Conservation (phyloP, 2,888 invertebrate genomes). For the Eilema depressum region DNA sequence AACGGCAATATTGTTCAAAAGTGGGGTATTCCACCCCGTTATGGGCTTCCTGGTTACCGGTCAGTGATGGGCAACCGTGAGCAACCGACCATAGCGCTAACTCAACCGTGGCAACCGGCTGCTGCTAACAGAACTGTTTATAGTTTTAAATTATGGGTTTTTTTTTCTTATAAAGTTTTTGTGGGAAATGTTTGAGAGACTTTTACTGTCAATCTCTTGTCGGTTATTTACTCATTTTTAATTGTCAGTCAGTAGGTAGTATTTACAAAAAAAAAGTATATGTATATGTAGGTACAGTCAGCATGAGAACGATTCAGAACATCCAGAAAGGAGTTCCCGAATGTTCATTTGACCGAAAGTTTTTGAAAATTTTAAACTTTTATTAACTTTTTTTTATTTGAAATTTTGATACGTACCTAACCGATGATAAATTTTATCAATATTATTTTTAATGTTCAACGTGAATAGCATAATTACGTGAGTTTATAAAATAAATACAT, state of each 20-base stretch:
- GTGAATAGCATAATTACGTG: background rate
- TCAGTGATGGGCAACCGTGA: constrained; percentile 48
- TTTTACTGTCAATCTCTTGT: constrained; percentile 34
- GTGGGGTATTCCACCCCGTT: constrained; percentile 50
- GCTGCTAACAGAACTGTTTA: constrained; percentile 37
- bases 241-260: too few species aligned
- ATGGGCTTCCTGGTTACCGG: constrained; percentile 51
- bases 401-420: too few species aligned
- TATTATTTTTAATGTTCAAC: background rate
- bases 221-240: background rate
- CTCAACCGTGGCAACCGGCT: constrained; percentile 43
- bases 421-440: too few species aligned
- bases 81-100: constrained; percentile 47
- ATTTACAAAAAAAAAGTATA: too few species aligned
- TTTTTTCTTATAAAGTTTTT: constrained; percentile 37
- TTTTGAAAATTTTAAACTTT: too few species aligned
- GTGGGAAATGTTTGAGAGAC: constrained; percentile 29
- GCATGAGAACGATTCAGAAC: too few species aligned
- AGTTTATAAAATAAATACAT: background rate
- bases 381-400: too few species aligned
- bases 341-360: too few species aligned
- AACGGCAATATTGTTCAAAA: constrained; percentile 5
- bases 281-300: too few species aligned
- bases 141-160: constrained; percentile 46
- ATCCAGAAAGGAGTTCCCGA: too few species aligned